Conservation (phyloP, 2,888 invertebrate genomes). For the Rhingia campestris region DNA sequence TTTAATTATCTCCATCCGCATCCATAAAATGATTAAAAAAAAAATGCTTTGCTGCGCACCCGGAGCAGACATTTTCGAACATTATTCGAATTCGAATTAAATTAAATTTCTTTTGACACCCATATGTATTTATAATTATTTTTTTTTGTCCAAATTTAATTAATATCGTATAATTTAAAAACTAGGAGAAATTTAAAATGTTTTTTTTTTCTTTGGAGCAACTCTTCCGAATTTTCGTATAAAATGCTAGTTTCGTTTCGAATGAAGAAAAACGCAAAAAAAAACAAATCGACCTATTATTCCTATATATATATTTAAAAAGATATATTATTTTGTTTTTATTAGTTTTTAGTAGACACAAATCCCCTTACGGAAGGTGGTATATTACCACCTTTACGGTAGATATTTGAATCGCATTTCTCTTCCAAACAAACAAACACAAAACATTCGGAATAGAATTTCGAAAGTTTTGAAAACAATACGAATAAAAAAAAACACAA, state of each 20-base stretch:
- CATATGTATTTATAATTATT: conserved; percentile 37
- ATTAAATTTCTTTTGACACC: neutral
- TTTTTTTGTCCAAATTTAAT: conserved; percentile 55
- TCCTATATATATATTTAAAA: conserved; percentile 34
- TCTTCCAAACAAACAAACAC: conserved; percentile 62
- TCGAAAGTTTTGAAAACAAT: conserved; percentile 63
- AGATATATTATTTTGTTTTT: conserved; percentile 42
- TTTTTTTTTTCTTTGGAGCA: conserved; percentile 49
- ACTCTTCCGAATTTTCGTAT: conserved; percentile 64
- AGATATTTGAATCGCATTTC: conserved; percentile 71
- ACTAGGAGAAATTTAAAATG: conserved; percentile 66
- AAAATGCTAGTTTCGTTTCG: conserved; percentile 72
- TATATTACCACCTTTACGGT: conserved; percentile 68
- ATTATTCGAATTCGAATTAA: conserved; percentile 43
- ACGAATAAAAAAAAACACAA: conserved; percentile 22
- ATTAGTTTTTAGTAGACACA: conserved; percentile 63
- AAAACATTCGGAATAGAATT: conserved; percentile 70
- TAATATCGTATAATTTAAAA: conserved; percentile 32
- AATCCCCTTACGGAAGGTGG: conserved; percentile 57
- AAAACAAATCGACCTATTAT: conserved; percentile 28
- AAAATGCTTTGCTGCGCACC: conserved; percentile 65
- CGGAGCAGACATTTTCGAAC: conserved; percentile 57
- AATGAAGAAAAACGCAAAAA: conserved; percentile 17
- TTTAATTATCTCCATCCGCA: conserved; percentile 55
- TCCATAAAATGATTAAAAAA: conserved; percentile 1